Conservation (phyloP, 2,888 invertebrate species). For the Caenorhabditis doughertyi region DNA sequence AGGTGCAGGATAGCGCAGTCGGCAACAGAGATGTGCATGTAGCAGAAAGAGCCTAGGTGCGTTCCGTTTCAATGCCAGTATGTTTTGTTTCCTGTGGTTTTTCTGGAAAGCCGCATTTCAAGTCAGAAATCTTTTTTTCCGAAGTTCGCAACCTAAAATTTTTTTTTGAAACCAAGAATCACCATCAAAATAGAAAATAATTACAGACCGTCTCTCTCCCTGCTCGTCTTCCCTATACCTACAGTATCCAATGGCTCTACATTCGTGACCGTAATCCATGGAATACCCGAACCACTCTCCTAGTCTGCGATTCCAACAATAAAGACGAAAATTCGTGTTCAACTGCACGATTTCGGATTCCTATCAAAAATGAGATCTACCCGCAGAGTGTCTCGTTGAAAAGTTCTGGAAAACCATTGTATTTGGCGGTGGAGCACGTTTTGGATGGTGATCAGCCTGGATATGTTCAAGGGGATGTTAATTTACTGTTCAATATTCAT, state of each 20-base stretch:
- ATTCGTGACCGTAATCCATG: slow-evolving; percentile 72
- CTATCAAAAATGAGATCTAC: slow-evolving; percentile 76
- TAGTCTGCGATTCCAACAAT: slow-evolving; percentile 65
- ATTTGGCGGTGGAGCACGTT: slow-evolving; percentile 74
- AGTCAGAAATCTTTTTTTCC: too few species aligned
- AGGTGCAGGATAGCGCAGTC: too few species aligned
- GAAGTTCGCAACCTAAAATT: too few species aligned
- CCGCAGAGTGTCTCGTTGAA: slow-evolving; percentile 79
- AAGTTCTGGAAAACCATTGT: slow-evolving; percentile 76
- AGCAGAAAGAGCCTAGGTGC: too few species aligned
- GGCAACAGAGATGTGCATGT: too few species aligned
- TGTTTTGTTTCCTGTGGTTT: too few species aligned
- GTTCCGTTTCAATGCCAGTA: too few species aligned
- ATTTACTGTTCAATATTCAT: slow-evolving; percentile 79
- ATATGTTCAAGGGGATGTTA: slow-evolving; percentile 76
- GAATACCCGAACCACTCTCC: slow-evolving; percentile 48
- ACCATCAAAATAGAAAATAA: neutral
- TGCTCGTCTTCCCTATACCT: slow-evolving; percentile 79
- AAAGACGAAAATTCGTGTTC: slow-evolving; percentile 62
- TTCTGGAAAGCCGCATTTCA: too few species aligned
- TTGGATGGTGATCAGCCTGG: slow-evolving; percentile 70
- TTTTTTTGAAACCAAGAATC: neutral
- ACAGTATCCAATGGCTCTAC: slow-evolving; percentile 81
- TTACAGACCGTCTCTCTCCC: slow-evolving; percentile 78
- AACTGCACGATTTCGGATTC: slow-evolving; percentile 68